Base-by-base conservation (phyloP, 2,113 vertebrate genomes). In the Megalops atlanticus region DNA sequence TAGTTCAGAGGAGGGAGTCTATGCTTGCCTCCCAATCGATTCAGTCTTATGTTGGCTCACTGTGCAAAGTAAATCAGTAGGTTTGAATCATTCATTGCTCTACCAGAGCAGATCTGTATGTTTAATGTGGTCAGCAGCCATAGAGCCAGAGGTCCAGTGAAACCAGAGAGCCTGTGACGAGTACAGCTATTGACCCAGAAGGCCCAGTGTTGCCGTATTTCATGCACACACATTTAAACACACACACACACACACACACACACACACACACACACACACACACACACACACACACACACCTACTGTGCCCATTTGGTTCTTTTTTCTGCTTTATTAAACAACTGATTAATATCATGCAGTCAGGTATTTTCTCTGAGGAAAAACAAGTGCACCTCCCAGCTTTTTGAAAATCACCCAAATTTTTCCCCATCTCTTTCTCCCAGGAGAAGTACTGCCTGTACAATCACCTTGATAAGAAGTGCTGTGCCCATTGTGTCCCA, bases 381-480 rank as follows among this genome's bases (percentile, higher is more conserved):
- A 75, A 52, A 64, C 15, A 33, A 64, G 41, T 36, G n/a, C 38
- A 33, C 74, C 15, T 49, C 43, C 35, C 43, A 33, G 2, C 77
- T 33, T 54, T 71, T 31, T 78, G 76, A 40, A 76, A 38, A 64
- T n/a, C 35, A 10, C 33, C n/a, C n/a, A n/a, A 45, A 36, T 81
- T 35, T 35, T 33, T 27, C 33, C 11, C 36, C 54, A 40, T 54
- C 54, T 40, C 49, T 27, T 72, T 31, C 47, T 74, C 38, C 75
- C 3, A 21, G 71, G 52, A 38, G 18, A 7, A 12, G 47, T 35
- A 31, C 49, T 39, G 49, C 77, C 40, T 41, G 35, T 11, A 45
- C 78, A 75, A 41, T 76, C 82, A 71, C 77, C 82, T 76, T 80
- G 72, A 80, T 76, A 76, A 70, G 52, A 83, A 15, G 74, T 38